Percentiles rank a stretch among this genome's conserved stretches.
Conservation (phyloP, 2,797 vertebrate species). For the Nannoperca obscura region DNA sequence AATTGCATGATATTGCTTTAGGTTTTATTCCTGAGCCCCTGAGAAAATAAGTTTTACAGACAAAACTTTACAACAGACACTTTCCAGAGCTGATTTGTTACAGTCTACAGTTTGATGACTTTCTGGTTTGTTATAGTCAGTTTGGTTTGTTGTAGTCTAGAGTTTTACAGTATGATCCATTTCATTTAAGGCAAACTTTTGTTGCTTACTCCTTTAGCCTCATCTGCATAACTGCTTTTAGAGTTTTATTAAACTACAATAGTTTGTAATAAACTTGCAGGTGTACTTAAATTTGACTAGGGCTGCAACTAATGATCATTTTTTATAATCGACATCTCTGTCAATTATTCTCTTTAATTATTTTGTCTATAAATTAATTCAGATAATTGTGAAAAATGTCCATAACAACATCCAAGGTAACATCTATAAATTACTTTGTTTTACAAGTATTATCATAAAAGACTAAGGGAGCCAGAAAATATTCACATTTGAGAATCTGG, state of each 20-base stretch:
- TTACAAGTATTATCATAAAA: not conserved
- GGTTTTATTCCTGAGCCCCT: constrained; percentile 12
- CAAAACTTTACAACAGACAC: constrained; percentile 17
- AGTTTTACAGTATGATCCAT: constrained; percentile 9
- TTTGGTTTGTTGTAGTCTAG: not conserved
- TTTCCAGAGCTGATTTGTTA: constrained; percentile 15
- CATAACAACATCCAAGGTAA: not conserved
- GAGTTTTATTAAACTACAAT: not conserved
- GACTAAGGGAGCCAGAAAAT: not conserved
- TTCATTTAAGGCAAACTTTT: constrained; percentile 8
- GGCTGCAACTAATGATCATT: not conserved
- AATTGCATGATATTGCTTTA: constrained; percentile 22
- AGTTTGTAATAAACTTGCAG: not conserved
- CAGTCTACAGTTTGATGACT: constrained; percentile 23
- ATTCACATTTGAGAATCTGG: not conserved
- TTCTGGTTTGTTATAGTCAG: constrained; percentile 4
- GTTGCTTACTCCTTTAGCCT: not conserved
- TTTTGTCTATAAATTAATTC: not conserved
- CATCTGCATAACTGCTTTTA: not conserved
- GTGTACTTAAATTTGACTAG: not conserved
- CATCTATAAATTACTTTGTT: not conserved
- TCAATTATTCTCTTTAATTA: not conserved
- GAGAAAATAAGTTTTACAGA: constrained; percentile 26
- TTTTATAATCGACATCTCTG: not conserved
- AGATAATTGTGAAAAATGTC: not conserved